Evolutionary conservation across 2,888 invertebrate genomes (phyloP).

Genomic region (Morpho achilles): DNA sequence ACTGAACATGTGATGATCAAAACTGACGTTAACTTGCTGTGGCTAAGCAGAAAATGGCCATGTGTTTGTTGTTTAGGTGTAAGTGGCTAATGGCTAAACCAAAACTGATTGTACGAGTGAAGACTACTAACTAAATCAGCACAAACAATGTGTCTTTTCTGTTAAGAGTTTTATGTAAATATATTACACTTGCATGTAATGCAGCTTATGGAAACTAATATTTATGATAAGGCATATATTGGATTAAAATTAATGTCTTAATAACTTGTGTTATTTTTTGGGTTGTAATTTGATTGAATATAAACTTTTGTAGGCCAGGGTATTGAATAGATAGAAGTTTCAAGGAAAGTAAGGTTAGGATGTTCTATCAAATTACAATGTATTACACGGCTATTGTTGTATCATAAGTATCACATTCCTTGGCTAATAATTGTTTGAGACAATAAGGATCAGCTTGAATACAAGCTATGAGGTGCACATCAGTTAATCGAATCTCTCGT

Average conservation of each 20-base stretch:
- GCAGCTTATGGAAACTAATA: conserved; percentile 8
- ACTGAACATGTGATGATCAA: no score
- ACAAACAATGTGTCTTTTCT: neutral
- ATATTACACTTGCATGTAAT: conserved; percentile 23
- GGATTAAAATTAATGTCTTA: conserved; percentile 1
- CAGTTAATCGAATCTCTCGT: conserved; percentile 32
- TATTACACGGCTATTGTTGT: conserved; percentile 5
- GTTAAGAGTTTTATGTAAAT: conserved; percentile 3
- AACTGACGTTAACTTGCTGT: no score
- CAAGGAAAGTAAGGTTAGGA: conserved; percentile 13
- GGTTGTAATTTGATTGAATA: conserved; percentile 14
- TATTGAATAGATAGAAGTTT: conserved; percentile 24
- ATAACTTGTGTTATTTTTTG: neutral
- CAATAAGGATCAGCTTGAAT: conserved; percentile 22
- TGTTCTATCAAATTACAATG: conserved; percentile 12
- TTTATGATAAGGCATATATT: neutral
- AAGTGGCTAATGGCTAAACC: conserved; percentile 4
- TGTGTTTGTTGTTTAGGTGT: neutral
- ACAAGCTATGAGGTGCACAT: conserved; percentile 12
- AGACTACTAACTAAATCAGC: conserved; percentile 5
- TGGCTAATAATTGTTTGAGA: conserved; percentile 27
- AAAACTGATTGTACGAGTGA: conserved; percentile 3
- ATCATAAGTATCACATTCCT: conserved; percentile 30
- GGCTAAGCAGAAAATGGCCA: neutral
- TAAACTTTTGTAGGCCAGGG: conserved; percentile 19